phyloP scores from a whole-genome alignment of 2,797 vertebrate genomes.

The Bradypodion pumilum region DNA sequence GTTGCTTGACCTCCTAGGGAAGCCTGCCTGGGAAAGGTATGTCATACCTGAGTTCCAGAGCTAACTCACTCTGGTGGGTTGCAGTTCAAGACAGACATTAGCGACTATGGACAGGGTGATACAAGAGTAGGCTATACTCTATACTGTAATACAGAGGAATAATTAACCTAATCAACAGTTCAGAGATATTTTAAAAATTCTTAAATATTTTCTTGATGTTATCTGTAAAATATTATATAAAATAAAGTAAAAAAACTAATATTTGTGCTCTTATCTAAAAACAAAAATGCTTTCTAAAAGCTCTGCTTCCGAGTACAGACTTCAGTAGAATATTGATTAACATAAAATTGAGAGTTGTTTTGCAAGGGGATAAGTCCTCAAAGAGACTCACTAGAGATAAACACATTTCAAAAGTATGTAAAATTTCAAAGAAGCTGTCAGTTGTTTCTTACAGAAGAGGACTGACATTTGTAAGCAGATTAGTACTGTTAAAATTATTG shows the following conservation, averaged over 20 bases:
- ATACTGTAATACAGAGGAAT: constrained; percentile 2
- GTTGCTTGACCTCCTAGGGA: neutral
- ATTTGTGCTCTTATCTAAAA: neutral
- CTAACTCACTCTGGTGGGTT: neutral
- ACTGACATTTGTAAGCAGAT: constrained; percentile 51
- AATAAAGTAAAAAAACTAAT: too few relatives aligned
- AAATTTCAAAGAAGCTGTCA: constrained; percentile 13
- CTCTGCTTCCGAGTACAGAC: neutral
- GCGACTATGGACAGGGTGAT: neutral
- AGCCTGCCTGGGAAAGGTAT: neutral
- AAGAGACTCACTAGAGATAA: constrained; percentile 11
- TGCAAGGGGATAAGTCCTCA: constrained; percentile 1
- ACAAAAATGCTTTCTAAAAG: neutral
- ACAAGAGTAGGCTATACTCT: neutral
- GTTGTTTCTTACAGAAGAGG: constrained; percentile 16
- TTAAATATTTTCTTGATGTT: neutral
- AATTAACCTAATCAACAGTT: neutral
- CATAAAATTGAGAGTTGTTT: neutral
- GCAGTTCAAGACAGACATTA: neutral
- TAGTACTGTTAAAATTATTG: constrained; percentile 55
- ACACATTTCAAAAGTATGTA: neutral
- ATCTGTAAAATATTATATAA: neutral
- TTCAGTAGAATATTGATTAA: neutral
- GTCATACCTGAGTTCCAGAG: neutral
- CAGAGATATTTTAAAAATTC: neutral